Evolutionary conservation across 2,113 vertebrate genomes (phyloP).

Genomic region (Trochalopteron elliotii): DNA sequence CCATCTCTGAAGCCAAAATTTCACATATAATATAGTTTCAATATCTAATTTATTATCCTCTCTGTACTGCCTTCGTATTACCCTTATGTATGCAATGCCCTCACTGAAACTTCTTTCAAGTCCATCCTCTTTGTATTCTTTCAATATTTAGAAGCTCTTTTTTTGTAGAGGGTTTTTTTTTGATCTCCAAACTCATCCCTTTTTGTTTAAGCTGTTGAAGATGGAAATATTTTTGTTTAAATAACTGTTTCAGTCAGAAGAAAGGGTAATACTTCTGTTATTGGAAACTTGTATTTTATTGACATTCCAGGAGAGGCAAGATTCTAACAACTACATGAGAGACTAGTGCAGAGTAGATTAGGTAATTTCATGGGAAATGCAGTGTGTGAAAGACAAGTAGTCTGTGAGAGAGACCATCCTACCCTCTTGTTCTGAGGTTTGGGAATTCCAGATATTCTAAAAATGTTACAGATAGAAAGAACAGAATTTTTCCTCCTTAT

Average conservation of each 20-base stretch:
- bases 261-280: not conserved
- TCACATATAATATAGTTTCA: not conserved
- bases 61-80: not conserved
- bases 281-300: not conserved
- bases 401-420: not conserved
- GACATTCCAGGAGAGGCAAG: not conserved
- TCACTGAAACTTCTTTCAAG: not conserved
- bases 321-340: slow-evolving; percentile 2
- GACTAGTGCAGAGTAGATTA: not conserved
- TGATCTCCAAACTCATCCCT: not conserved
- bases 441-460: slow-evolving; percentile 9
- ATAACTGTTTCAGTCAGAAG: not conserved
- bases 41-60: not conserved
- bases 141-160: not conserved
- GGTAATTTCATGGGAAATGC: not conserved
- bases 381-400: not conserved
- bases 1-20: not conserved
- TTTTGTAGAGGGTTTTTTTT: not conserved
- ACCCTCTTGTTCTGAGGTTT: not conserved
- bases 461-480: slow-evolving; percentile 25
- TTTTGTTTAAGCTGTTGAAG: not conserved
- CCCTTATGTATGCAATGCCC: not conserved
- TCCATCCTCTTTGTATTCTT: not conserved
- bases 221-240: not conserved
- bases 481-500: slow-evolving; percentile 2